Evolutionary conservation across 2,888 invertebrate genomes (phyloP), one percentile per base, ranked within the genome.

Genomic region (Morpho achilles): DNA sequence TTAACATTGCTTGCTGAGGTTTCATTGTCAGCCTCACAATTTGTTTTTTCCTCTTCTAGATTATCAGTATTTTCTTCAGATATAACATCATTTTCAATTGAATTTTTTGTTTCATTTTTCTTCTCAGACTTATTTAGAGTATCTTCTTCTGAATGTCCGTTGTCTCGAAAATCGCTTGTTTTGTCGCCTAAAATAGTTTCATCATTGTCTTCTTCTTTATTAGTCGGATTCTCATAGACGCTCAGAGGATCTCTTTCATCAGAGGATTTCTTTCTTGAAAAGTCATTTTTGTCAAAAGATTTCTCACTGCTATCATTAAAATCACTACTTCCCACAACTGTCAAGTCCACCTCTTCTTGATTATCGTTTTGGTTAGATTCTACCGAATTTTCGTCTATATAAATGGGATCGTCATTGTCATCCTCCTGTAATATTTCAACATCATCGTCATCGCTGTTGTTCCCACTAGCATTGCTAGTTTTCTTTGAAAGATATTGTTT

Each of bases 381-480:
- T n/a, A 80, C 66, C 0, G 91, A 91, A 70, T 90, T 89, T 70
- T 91, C 90, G 65, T 91, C 91, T 50, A 92, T 88, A 65, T 84
- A 88, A 69, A 92, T 91, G 1, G 91, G 91, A 66, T 90, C 91
- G 54, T 91, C 89, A 56, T 82, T 77, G 22, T 70, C 78, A 22
- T 77, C 64, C 59, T 85, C 77, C 3, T 82, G 80, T 59, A 88
- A 75, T 68, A 88, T 87, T 73, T 87, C 84, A 47, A 84, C 84
- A 64, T 90, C 85, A 66, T 87, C 77, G 71, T 87, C 77, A 66
- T 90, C 80, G 67, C 91, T 79, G 60, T 82, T 82, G 60, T 74
- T 72, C 53, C 49, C 61, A 46, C 57, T 66, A 23, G 48, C n/a
- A 2, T 41, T 9, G 23, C 66, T 68, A 1, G 64, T 63, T 69